These are phyloP conservation scores for Tetramorium simillimum DNA, from an alignment of 1,140 invertebrate species.

Conservation along the genomic window DNA sequence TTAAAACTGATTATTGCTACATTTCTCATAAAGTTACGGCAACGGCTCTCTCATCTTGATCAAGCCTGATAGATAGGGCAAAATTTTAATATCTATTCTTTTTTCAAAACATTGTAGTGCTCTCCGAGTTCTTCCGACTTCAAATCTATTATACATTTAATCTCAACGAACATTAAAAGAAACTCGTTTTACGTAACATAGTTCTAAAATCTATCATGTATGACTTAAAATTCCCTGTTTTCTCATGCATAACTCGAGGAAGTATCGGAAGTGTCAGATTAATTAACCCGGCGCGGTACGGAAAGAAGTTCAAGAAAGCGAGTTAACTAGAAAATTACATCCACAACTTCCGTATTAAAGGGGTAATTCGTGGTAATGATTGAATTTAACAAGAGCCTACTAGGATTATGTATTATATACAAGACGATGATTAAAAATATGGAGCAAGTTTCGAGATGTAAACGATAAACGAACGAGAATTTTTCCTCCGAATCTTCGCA, in stretches of 20 bases:
- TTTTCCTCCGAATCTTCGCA: conserved; percentile 16
- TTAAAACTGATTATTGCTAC: background rate
- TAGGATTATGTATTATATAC: background rate
- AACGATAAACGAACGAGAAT: background rate
- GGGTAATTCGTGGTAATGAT: background rate
- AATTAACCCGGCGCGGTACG: background rate
- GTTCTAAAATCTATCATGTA: background rate
- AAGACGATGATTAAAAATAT: conserved; percentile 9
- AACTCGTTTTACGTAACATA: background rate
- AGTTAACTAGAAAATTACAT: background rate
- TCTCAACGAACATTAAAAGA: background rate
- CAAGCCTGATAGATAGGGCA: background rate
- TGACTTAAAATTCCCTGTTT: background rate
- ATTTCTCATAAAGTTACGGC: background rate
- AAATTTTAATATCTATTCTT: background rate
- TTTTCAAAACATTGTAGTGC: background rate
- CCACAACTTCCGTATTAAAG: background rate
- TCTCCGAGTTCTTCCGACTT: background rate
- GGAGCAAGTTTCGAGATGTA: conserved; percentile 5
- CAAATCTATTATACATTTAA: background rate
- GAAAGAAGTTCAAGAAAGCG: background rate
- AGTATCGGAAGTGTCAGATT: conserved; percentile 2
- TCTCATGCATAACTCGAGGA: background rate
- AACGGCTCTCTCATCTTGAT: background rate
- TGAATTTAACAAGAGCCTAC: background rate